Conservation (phyloP, 2,797 vertebrate species). For the Neosalanx taihuensis region DNA sequence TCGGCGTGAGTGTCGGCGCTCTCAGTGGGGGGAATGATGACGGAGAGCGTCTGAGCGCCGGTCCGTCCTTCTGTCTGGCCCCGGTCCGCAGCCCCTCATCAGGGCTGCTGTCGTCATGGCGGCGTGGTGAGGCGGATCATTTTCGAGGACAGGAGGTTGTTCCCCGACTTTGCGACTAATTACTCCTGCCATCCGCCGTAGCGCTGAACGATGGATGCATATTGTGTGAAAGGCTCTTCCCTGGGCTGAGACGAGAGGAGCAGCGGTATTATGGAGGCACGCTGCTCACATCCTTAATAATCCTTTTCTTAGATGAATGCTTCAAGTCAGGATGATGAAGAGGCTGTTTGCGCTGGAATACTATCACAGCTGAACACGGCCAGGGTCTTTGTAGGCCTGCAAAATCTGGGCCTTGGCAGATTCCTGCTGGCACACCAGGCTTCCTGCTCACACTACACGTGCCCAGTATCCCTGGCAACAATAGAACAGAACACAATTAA, state of each 20-base stretch:
- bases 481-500: too few relatives aligned
- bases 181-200: constrained; percentile 81
- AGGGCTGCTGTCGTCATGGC: constrained; percentile 53
- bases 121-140: constrained; percentile 61
- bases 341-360: constrained; percentile 77
- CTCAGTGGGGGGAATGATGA: constrained; percentile 64
- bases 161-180: constrained; percentile 86
- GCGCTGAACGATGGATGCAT: constrained; percentile 89
- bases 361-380: constrained; percentile 85
- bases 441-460: neutral
- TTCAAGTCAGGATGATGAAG: constrained; percentile 93
- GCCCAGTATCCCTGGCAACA: neutral
- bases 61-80: constrained; percentile 30
- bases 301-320: constrained; percentile 98
- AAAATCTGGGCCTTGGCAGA: constrained; percentile 56
- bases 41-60: constrained; percentile 41
- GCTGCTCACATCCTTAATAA: constrained; percentile 87
- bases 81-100: constrained; percentile 56
- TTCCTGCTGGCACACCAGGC: constrained; percentile 21
- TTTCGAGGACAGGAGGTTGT: constrained; percentile 82
- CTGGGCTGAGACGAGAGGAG: constrained; percentile 69
- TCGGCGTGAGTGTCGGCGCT: constrained; percentile 48
- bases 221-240: constrained; percentile 76
- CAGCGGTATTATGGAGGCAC: constrained; percentile 71
- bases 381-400: constrained; percentile 73